Base-by-base conservation (phyloP, 2,888 invertebrate species). In the Leptopilina drosophilae region DNA sequence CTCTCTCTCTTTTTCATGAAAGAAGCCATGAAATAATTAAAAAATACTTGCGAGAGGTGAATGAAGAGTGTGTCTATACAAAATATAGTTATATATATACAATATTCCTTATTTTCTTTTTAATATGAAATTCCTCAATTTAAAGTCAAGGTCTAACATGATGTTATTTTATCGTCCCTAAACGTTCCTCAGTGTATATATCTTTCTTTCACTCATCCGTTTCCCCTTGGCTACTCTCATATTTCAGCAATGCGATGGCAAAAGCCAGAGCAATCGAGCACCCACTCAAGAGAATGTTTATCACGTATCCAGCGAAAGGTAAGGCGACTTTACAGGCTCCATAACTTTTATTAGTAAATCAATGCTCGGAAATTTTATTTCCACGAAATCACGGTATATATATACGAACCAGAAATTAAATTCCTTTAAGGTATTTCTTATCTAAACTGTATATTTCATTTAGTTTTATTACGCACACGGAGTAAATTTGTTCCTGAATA, bases 151-250 rank as follows among this genome's bases (percentile, higher is more conserved):
- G 20, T n/a, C 53, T 33, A 53, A 73, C 49, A n/a, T 33, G 5
- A 53, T 56, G 73, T 56, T 73, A n/a, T 26, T 73, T 73, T 33
- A 56, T 33, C 73, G 33, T 33, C 53, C 73, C 73, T 62, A 56
- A 73, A 73, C 11, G 53, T 73, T 73, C 26, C n/a, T 73, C 53
- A 20, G 62, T 62, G 62, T 62, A 62, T 62, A 49, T 69, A 56
- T 73, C 73, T 73, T 73, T 73, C 73, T 73, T 73, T 73, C 56
- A 73, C 53, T 73, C 73, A 73, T 73, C 73, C 33, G 73, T 11
- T 49, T 73, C 53, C 73, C 73, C 56, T 73, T 56, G 53, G 53
- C 56, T 8, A 42, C 42, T 73, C 73, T 73, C 73, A 73, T 14
- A 73, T 73, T 73, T 73, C 73, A 73, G 73, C 73, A 14, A 53